A percentile compares a stretch with the other conserved stretches of the same genome.
These are phyloP conservation scores for Charina bottae DNA, from an alignment of 2,113 vertebrate genomes.

Conservation along the genomic window DNA sequence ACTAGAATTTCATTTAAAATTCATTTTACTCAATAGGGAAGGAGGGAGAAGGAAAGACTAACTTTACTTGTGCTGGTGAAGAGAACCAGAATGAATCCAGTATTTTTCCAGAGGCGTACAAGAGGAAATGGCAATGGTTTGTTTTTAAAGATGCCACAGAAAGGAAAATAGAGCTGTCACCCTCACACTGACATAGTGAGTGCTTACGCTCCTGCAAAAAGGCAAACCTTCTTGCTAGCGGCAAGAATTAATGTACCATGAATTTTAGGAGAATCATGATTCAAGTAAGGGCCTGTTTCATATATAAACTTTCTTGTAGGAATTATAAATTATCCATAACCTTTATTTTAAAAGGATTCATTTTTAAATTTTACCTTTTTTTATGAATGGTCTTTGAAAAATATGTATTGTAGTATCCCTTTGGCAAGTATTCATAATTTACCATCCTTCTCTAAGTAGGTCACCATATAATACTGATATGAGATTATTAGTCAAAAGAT, in stretches of 20 bases:
- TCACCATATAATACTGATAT: background rate
- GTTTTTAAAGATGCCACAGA: background rate
- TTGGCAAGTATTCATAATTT: background rate
- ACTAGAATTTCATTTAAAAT: slow-evolving; percentile 21
- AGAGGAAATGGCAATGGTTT: background rate
- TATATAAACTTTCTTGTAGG: background rate
- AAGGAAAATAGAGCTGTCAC: background rate
- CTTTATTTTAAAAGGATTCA: background rate
- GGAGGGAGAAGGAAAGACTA: fast-evolving
- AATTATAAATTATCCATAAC: slow-evolving; percentile 3
- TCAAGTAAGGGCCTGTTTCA: background rate
- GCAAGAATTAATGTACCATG: background rate
- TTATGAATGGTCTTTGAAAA: background rate
- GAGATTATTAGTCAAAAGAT: background rate
- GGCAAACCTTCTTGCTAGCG: background rate
- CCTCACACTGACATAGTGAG: background rate
- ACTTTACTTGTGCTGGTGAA: background rate
- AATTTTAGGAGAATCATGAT: background rate
- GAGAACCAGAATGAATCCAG: background rate
- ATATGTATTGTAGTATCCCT: background rate
- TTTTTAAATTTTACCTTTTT: background rate
- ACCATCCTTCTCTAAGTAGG: background rate
- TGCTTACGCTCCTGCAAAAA: background rate
- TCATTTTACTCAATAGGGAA: background rate
- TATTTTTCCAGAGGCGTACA: background rate